phyloP scores from a whole-genome alignment of 2,888 invertebrate species.

The Dryobota labecula region DNA sequence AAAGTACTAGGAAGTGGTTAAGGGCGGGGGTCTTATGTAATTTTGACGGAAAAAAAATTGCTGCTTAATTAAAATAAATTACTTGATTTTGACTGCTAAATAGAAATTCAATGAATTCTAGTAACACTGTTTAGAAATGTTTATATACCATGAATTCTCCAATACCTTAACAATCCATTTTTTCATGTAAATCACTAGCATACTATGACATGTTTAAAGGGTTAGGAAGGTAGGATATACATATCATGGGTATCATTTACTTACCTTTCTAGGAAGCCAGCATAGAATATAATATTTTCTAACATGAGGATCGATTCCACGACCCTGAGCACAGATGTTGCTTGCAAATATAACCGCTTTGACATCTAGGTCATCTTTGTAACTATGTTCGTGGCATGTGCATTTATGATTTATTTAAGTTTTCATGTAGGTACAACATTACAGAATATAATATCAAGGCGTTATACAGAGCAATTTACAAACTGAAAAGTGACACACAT shows the following conservation, averaged over 20 bases:
- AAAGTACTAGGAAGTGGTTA: too few species aligned
- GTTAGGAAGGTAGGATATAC: neutral
- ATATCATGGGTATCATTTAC: neutral
- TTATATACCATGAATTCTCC: neutral
- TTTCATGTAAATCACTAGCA: neutral
- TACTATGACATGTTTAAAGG: neutral
- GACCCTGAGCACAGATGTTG: conserved; percentile 20
- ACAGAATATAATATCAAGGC: too few species aligned
- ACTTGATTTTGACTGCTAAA: neutral
- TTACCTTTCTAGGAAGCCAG: neutral
- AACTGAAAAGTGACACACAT: too few species aligned
- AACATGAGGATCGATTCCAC: conserved; percentile 20
- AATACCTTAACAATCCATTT: neutral
- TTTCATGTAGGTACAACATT: too few species aligned
- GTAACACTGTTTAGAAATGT: neutral
- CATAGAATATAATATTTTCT: neutral
- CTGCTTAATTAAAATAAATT: too few species aligned
- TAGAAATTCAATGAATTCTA: too few species aligned
- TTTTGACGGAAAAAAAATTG: too few species aligned
- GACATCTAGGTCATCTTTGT: conserved; percentile 15
- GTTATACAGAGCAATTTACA: too few species aligned
- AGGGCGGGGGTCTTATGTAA: too few species aligned
- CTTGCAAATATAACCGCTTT: conserved; percentile 15
- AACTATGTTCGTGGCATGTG: neutral
- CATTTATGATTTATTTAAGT: too few species aligned